Percentiles rank a stretch among this genome's conserved stretches.
Evolutionary conservation across 2,888 invertebrate species (phyloP).

Genomic region (Eupithecia tripunctaria): DNA sequence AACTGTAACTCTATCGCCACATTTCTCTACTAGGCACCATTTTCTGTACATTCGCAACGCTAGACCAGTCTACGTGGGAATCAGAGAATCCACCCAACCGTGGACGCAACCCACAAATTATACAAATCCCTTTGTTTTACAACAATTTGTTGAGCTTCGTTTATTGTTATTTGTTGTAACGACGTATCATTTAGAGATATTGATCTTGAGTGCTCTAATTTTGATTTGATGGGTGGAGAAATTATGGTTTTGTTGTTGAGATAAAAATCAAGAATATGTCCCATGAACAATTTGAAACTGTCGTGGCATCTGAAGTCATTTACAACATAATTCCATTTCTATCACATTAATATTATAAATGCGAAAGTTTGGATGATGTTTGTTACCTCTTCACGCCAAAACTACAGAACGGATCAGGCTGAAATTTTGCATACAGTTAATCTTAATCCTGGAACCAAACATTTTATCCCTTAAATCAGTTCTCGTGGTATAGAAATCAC

Average conservation of each 20-base stretch:
- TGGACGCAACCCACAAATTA: conserved; percentile 39
- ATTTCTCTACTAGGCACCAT: neutral
- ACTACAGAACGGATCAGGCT: too few relatives aligned
- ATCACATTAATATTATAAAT: too few relatives aligned
- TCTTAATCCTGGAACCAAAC: too few relatives aligned
- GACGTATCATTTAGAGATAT: conserved; percentile 34
- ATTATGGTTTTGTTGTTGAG: neutral
- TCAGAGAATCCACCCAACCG: conserved; percentile 9
- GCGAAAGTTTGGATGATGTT: too few relatives aligned
- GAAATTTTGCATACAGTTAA: too few relatives aligned
- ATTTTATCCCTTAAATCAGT: too few relatives aligned
- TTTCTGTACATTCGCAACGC: conserved; percentile 10
- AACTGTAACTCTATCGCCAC: neutral
- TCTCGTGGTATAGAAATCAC: too few relatives aligned
- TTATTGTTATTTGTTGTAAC: conserved; percentile 28
- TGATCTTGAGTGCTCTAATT: conserved; percentile 21
- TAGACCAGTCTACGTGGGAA: conserved; percentile 32
- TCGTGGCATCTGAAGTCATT: too few relatives aligned
- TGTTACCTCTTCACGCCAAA: too few relatives aligned
- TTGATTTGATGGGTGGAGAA: conserved; percentile 1
- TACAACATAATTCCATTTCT: too few relatives aligned
- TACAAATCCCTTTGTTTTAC: conserved; percentile 38
- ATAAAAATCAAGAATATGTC: neutral
- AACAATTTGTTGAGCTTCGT: conserved; percentile 37
- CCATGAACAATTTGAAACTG: neutral